These are phyloP conservation scores for Neolamprologus caudopunctatus DNA, from an alignment of 2,113 vertebrate genomes.

Conservation along the genomic window DNA sequence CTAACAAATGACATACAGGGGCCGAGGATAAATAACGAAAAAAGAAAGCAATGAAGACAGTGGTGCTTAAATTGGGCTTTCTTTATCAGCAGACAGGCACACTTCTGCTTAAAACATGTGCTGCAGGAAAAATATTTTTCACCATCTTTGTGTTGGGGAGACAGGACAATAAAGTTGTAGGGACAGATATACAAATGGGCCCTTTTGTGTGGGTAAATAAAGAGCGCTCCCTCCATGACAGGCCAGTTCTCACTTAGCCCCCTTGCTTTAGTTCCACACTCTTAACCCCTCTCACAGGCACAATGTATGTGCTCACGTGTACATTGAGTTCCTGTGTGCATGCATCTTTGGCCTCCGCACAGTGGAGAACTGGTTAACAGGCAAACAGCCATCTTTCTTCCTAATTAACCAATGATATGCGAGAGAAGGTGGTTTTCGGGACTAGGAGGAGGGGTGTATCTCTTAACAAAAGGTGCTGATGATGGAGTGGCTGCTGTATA, in stretches of 20 bases:
- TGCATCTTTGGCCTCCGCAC: neutral
- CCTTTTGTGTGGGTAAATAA: conserved; percentile 98
- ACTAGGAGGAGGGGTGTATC: conserved; percentile 70
- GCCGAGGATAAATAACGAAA: conserved; percentile 8
- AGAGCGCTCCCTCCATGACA: conserved; percentile 90
- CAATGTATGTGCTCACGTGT: neutral
- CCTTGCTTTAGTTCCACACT: conserved; percentile 85
- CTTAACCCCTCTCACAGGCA: conserved; percentile 72
- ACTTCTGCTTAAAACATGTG: conserved; percentile 77
- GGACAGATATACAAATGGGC: conserved; percentile 93
- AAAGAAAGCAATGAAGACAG: neutral
- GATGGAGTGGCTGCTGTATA: conserved; percentile 99
- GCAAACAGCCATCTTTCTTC: conserved; percentile 97
- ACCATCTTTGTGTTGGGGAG: conserved; percentile 76
- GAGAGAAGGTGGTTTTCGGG: conserved; percentile 40
- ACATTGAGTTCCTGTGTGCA: neutral
- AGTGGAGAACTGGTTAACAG: conserved; percentile 71
- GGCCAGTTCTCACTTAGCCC: conserved; percentile 85
- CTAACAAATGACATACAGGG: conserved; percentile 20
- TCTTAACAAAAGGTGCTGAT: conserved; percentile 99
- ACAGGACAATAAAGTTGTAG: conserved; percentile 91
- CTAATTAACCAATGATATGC: conserved; percentile 99
- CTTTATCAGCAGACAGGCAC: conserved; percentile 51
- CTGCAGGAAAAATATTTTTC: conserved; percentile 64
- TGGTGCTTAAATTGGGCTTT: neutral